Evolutionary conservation across 2,797 vertebrate species (phyloP), one percentile per base, ranked within the genome.

Genomic region (Poeciliopsis gracilis): DNA sequence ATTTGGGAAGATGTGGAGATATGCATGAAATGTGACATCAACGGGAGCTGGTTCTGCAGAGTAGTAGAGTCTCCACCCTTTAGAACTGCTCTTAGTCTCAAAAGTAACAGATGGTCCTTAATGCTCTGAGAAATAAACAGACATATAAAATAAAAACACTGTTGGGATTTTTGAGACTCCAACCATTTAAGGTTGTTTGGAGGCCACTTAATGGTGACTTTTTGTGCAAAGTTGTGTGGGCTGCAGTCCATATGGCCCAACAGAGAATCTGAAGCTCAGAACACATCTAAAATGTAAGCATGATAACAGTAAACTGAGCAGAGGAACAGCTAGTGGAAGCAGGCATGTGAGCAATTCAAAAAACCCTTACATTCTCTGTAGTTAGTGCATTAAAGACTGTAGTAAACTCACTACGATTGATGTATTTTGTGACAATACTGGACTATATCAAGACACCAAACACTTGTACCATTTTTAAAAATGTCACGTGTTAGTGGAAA

Each of bases 21-120:
- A 3, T 53, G 36, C 8, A 55, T 55, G 25, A 67, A 67, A 41
- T 25, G 15, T 41, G 30, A 67, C 38, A 12, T 38, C 36, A 67
- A 10, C 23, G 18, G 25, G 63, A 23, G 33, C 63, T 36, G 38
- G 36, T 41, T 67, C 66, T 38, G 76, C 83, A 83, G 70, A 79
- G 66, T 76, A 63, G 55, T 53, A 76, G 53, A 47, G 83, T 87
- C 81, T 81, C 84, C 81, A 79, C 82, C 81, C 82, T 86, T 86
- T 81, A 85, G 55, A 84, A 71, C 84, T 84, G 69, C 79, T 83
- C 76, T 87, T 72, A 76, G 73, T 70, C 84, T 83, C 82, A 78
- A 75, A 75, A 82, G 79, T 85, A 88, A 84, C 88, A 88, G 87
- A 89, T 88, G 86, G 87, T 20, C 30, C 75, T 81, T 79, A 86